Base-by-base conservation (phyloP, 2,113 vertebrate species). In the Antennarius striatus region DNA sequence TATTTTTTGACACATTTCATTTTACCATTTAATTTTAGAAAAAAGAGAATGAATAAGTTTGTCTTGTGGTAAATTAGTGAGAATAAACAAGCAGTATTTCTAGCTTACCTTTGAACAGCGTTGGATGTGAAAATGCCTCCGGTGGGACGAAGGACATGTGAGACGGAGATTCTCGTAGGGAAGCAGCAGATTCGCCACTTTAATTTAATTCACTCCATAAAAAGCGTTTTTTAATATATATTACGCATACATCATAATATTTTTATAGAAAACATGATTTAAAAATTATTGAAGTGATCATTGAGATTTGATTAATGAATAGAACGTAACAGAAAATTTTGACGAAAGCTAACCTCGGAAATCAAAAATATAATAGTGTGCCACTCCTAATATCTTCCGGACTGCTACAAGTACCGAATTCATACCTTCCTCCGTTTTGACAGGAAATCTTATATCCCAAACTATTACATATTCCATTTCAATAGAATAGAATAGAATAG, bases 61-160 rank as follows among this genome's bases (percentile, higher is more conserved):
- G 32, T 36, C 7, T 36, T 36, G 32, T 36, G 5, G 32, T 36
- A 7, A 43, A 43, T 5, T 12, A 12, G 9, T 43, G 42, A 43
- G 9, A 11, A 3, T 43, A 43, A 43, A 7, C 15, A 14, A 15
- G 45, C 2, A 2, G 8, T 52, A 13, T 15, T 28, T 36, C 0
- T 7, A 39, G n/a, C 54, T 68, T 32, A 68, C 65, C 65, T 58
- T 32, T 11, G 17, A 36, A 3, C 6, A 1, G 15, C 7, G 2
- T 7, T 6, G 9, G 9, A n/a, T 4, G 28, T 10, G 54, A 22
- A 7, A 22, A 49, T 36, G 22, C 8, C 13, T 28, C 29, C 58
- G 16, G 9, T 6, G 8, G 29, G 11, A 16, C 16, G 63, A 72
- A 68, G 75, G 69, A 28, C 68, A 6, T 8, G 48, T 43, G 66